A percentile compares a stretch with the other conserved stretches of the same genome.
These are phyloP conservation scores for Elaeidobius kamerunicus DNA, from an alignment of 2,888 invertebrate species.

Conservation along the genomic window DNA sequence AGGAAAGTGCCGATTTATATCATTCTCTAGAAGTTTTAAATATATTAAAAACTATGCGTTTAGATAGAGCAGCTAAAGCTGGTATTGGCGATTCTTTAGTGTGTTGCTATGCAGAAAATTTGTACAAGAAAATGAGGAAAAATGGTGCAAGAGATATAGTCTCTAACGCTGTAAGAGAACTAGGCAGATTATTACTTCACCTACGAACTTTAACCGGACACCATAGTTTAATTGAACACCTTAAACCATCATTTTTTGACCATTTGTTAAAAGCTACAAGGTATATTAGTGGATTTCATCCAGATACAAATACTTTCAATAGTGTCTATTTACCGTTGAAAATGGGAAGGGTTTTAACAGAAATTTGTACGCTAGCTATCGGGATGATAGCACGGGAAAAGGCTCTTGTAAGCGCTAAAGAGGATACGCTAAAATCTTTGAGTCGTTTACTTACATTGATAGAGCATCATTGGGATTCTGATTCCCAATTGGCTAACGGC, in stretches of 20 bases:
- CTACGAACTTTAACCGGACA: neutral
- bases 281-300: neutral
- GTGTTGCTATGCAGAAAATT: neutral
- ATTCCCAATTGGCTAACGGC: too few relatives aligned
- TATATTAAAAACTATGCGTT: neutral
- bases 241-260: neutral
- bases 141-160: neutral
- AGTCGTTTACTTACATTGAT: neutral
- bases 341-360: neutral
- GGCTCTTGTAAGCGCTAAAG: neutral
- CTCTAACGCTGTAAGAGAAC: neutral
- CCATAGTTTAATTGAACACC: neutral
- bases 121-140: neutral
- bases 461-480: neutral
- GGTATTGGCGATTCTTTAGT: neutral
- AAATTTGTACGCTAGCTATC: neutral
- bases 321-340: neutral
- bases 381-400: neutral
- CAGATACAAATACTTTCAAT: neutral
- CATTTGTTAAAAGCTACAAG: neutral
- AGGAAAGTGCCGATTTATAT: neutral
- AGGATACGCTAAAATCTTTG: neutral
- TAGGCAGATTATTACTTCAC: neutral
- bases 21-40: neutral
- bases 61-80: neutral